Evolutionary conservation across 1,140 invertebrate species (phyloP).

Genomic region (Branchinecta lindahli): DNA sequence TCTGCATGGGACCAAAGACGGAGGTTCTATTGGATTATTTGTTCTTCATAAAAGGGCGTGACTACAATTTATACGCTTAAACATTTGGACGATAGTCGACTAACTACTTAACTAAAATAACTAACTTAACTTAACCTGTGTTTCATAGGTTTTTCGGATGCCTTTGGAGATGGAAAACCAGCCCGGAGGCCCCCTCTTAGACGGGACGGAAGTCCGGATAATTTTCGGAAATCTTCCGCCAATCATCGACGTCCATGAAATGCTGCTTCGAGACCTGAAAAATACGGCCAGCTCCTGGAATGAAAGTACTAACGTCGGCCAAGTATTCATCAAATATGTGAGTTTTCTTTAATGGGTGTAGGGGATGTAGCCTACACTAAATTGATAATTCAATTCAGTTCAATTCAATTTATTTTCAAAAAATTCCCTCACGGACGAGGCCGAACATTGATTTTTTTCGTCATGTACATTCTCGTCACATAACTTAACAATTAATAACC

Average conservation of each 20-base stretch:
- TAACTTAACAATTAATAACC: background rate
- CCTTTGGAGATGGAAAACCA: constrained; percentile 71
- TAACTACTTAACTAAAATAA: no score
- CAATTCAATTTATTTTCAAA: no score
- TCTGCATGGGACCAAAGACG: no score
- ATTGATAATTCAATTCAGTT: constrained; percentile 16
- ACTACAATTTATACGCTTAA: no score
- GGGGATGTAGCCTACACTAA: no score
- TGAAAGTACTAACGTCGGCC: constrained; percentile 69
- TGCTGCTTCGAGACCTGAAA: constrained; percentile 60
- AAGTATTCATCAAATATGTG: constrained; percentile 67
- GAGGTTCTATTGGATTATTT: no score
- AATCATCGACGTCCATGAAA: constrained; percentile 78
- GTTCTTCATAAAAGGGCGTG: no score
- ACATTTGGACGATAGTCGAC: no score
- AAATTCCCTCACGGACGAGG: no score
- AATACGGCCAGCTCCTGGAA: constrained; percentile 54
- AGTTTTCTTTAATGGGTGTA: constrained; percentile 24
- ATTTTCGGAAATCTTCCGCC: constrained; percentile 92
- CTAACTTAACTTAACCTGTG: constrained; percentile 13
- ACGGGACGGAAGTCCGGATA: constrained; percentile 79
- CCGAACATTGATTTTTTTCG: no score
- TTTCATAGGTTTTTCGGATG: constrained; percentile 70
- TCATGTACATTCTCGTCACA: no score
- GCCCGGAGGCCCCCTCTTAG: constrained; percentile 56